These are phyloP conservation scores for Baryphthengus martii DNA, from an alignment of 2,113 vertebrate genomes.

Conservation along the genomic window DNA sequence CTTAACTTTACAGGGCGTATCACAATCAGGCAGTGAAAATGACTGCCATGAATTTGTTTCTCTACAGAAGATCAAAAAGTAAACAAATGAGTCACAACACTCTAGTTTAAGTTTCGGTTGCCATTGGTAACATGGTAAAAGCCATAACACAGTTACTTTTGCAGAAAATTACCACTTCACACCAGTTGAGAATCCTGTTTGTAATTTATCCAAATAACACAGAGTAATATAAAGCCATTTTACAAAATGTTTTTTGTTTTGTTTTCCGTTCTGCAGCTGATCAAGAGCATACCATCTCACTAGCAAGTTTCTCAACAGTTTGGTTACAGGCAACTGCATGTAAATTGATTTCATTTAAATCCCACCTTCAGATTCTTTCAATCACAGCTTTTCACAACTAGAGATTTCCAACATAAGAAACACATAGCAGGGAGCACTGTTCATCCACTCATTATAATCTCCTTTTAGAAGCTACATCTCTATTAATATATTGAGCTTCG, in stretches of 20 bases:
- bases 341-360: background rate
- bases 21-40: background rate
- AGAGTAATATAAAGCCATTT: background rate
- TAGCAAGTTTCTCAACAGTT: background rate
- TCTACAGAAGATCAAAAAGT: background rate
- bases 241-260: background rate
- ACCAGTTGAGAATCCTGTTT: background rate
- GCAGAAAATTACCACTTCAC: background rate
- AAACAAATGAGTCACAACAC: background rate
- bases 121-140: background rate
- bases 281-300: background rate
- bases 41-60: background rate
- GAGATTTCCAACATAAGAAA: background rate
- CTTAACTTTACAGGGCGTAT: background rate
- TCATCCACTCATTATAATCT: background rate
- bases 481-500: background rate
- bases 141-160: background rate
- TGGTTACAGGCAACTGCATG: background rate
- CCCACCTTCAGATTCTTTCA: background rate
- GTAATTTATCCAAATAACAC: background rate
- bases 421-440: background rate
- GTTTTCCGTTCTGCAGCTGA: background rate
- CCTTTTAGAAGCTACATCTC: background rate
- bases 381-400: background rate
- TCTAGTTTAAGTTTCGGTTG: background rate